Conservation (phyloP, 1,140 invertebrate genomes). For the Paraescarpia echinospica region DNA sequence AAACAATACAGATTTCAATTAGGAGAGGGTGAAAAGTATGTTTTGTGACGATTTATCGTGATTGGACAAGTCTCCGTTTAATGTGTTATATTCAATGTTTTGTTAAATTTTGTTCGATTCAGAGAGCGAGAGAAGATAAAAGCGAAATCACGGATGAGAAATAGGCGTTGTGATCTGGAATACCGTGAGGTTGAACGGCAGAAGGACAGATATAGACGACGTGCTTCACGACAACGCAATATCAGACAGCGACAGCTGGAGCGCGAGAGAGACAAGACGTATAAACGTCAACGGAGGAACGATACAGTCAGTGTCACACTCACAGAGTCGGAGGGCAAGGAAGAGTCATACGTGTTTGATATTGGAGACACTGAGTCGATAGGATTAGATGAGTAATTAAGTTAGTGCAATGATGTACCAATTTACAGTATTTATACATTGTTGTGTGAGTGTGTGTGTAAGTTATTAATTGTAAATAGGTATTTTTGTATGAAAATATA, state of each 20-base stretch:
- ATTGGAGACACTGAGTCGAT: background rate
- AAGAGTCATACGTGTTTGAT: background rate
- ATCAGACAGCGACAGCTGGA: constrained; percentile 4
- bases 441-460: background rate
- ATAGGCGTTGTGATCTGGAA: background rate
- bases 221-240: background rate
- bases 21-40: background rate
- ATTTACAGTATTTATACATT: background rate
- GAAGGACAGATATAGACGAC: background rate
- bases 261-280: constrained; percentile 8
- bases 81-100: background rate
- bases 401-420: background rate
- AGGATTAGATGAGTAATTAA: background rate
- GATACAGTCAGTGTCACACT: background rate
- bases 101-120: background rate
- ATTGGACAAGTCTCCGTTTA: background rate
- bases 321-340: background rate
- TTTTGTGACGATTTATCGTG: background rate
- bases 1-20: background rate
- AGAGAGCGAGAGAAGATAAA: constrained; percentile 4
- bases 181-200: background rate
- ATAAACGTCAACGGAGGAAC: background rate
- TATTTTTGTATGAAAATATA: background rate
- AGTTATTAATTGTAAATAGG: background rate
- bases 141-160: background rate